These are phyloP conservation scores for Microctonus hyperodae DNA, from an alignment of 2,888 invertebrate species.

Conservation along the genomic window DNA sequence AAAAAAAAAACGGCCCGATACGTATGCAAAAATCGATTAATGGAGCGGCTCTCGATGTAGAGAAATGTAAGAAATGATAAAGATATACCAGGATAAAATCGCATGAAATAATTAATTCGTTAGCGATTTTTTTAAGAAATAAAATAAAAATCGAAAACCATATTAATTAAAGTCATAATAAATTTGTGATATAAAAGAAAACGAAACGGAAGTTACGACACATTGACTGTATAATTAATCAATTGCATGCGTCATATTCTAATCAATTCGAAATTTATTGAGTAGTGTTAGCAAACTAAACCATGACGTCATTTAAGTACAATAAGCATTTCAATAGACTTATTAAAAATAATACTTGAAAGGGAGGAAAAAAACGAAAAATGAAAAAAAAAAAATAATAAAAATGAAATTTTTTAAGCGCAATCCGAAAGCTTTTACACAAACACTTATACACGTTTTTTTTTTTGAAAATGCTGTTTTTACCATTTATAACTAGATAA, in stretches of 20 bases:
- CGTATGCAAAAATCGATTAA: conserved; percentile 34
- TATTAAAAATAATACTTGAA: conserved; percentile 6
- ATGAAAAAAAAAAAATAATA: neutral
- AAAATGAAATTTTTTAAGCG: conserved; percentile 25
- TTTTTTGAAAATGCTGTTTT: conserved; percentile 25
- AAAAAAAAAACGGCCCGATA: conserved; percentile 17
- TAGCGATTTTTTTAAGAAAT: conserved; percentile 35
- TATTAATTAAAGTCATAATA: conserved; percentile 49
- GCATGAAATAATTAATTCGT: conserved; percentile 40
- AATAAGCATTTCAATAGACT: conserved; percentile 29
- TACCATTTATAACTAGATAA: conserved; percentile 34
- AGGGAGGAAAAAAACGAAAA: conserved; percentile 5
- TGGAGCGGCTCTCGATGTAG: conserved; percentile 34
- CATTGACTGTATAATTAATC: conserved; percentile 35
- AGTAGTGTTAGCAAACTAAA: conserved; percentile 31
- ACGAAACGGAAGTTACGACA: conserved; percentile 35
- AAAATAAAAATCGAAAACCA: conserved; percentile 41
- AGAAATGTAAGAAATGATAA: neutral
- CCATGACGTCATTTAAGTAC: conserved; percentile 34
- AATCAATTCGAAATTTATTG: conserved; percentile 34
- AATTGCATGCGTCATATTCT: conserved; percentile 35
- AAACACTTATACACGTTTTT: neutral
- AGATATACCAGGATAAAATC: conserved; percentile 36
- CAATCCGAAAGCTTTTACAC: conserved; percentile 25
- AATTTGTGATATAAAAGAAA: conserved; percentile 45